Conservation (phyloP, 2,113 vertebrate genomes). For the Sinocyclocheilus maitianheensis region DNA sequence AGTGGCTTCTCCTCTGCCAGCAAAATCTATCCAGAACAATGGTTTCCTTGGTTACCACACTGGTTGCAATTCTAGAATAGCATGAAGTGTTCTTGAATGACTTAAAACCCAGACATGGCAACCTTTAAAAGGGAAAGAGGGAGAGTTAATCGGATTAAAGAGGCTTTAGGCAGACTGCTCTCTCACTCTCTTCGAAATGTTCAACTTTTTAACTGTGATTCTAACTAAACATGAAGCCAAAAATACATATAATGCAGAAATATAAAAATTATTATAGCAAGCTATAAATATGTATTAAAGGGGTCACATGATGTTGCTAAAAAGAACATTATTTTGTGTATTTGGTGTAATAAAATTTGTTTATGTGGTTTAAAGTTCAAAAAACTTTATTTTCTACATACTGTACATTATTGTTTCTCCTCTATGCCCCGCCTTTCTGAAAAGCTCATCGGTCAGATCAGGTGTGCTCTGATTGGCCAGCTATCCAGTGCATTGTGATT, state of each 20-base stretch:
- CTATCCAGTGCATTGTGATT: no score
- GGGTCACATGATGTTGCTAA: no score
- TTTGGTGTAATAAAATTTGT: no score
- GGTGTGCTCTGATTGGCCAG: no score
- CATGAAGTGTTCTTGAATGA: conserved; percentile 57
- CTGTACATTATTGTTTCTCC: no score
- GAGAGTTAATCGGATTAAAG: conserved; percentile 60
- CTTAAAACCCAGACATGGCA: conserved; percentile 45
- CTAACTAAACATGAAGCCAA: background rate
- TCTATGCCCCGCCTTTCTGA: no score
- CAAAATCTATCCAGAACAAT: background rate
- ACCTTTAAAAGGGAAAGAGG: conserved; percentile 61
- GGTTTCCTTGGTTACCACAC: conserved; percentile 65
- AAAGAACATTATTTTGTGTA: no score
- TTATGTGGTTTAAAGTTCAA: no score
- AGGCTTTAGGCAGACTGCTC: conserved; percentile 30
- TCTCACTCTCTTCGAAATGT: background rate
- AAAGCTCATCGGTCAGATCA: no score
- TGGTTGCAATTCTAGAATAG: conserved; percentile 53
- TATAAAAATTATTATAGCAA: background rate
- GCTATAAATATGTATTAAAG: background rate
- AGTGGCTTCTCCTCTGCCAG: background rate
- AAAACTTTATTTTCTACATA: no score
- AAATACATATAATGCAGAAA: background rate
- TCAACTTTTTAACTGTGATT: background rate